Conservation (phyloP, 2,113 vertebrate genomes). For the Oxyruncus cristatus region DNA sequence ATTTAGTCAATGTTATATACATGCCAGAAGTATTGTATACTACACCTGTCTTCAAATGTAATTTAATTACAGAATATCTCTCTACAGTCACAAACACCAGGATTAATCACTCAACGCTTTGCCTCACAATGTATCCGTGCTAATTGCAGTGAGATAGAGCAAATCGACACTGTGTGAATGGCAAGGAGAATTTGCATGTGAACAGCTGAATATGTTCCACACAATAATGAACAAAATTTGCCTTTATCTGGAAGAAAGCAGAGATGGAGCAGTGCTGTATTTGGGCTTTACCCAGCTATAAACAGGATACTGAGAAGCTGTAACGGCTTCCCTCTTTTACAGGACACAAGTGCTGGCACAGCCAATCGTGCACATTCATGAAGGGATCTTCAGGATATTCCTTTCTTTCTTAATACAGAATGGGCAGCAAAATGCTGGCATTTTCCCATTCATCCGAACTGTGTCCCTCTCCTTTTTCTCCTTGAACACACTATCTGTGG, state of each 20-base stretch:
- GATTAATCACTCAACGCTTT: not conserved
- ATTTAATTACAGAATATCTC: not conserved
- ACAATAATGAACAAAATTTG: not conserved
- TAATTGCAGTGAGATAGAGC: not conserved
- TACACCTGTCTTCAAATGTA: not conserved
- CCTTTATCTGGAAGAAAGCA: not conserved
- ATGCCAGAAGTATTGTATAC: not conserved
- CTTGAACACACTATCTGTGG: not conserved
- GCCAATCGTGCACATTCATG: rapidly evolving
- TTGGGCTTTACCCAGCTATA: not conserved
- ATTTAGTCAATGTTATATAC: not conserved
- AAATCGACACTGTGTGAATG: not conserved
- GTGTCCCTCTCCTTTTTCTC: not conserved
- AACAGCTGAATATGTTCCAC: not conserved
- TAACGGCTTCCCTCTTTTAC: not conserved
- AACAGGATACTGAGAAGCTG: not conserved
- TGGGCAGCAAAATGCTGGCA: not conserved
- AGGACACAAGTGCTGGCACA: not conserved
- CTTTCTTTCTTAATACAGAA: not conserved
- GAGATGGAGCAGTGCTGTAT: not conserved
- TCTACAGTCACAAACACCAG: not conserved
- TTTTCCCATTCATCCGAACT: not conserved
- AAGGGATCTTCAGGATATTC: not conserved
- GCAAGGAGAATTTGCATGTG: not conserved
- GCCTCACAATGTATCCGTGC: not conserved